These are phyloP conservation scores for Fabriciana adippe DNA, from an alignment of 2,888 invertebrate genomes.

Conservation along the genomic window DNA sequence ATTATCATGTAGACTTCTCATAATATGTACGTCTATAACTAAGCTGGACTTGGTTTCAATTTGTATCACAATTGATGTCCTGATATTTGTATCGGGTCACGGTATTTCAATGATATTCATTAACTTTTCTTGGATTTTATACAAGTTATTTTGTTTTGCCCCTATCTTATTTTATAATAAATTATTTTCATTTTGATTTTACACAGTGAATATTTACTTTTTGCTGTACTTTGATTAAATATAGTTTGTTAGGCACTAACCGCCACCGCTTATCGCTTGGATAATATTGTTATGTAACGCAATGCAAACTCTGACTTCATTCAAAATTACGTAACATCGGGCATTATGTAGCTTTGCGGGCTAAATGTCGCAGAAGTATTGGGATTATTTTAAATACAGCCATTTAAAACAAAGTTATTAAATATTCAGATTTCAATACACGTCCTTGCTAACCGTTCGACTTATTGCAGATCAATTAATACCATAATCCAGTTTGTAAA, in stretches of 20 bases:
- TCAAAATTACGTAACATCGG: slow-evolving; percentile 58
- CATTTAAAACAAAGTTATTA: slow-evolving; percentile 10
- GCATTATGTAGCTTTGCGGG: slow-evolving; percentile 60
- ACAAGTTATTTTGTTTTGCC: too few species aligned
- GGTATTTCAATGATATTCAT: too few species aligned
- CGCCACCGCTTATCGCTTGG: slow-evolving; percentile 52
- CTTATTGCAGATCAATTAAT: not conserved
- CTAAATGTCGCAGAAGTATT: slow-evolving; percentile 60
- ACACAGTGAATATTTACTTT: too few species aligned
- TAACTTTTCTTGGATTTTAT: too few species aligned
- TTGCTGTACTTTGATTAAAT: too few species aligned
- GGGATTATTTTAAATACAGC: slow-evolving; percentile 49
- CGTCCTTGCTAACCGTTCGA: not conserved
- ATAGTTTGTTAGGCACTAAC: slow-evolving; percentile 12
- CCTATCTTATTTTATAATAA: too few species aligned
- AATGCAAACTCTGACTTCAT: slow-evolving; percentile 63
- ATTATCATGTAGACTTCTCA: not conserved
- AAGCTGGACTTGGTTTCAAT: too few species aligned
- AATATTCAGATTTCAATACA: not conserved
- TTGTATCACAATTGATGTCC: too few species aligned
- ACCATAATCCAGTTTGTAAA: slow-evolving; percentile 9
- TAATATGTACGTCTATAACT: not conserved
- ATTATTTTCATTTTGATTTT: too few species aligned
- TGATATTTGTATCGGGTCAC: too few species aligned
- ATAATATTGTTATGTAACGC: slow-evolving; percentile 56